Conservation (phyloP, 2,797 vertebrate genomes). For the Mycteria americana region DNA sequence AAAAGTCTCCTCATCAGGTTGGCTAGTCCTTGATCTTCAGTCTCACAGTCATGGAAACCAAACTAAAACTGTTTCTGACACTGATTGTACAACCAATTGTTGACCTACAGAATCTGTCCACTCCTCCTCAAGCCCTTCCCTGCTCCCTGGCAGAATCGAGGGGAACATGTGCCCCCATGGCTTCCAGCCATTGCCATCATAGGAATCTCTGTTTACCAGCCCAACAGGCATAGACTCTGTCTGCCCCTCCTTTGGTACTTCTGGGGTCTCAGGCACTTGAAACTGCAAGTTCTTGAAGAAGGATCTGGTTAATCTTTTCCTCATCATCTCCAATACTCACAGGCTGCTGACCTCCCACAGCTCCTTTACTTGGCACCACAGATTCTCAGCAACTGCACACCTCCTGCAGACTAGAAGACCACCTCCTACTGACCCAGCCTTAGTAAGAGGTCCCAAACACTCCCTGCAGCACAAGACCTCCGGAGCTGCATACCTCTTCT, state of each 20-base stretch:
- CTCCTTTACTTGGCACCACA: neutral
- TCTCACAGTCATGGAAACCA: neutral
- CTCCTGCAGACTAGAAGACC: neutral
- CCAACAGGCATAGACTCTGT: neutral
- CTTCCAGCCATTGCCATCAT: neutral
- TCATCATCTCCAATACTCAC: neutral
- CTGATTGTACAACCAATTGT: neutral
- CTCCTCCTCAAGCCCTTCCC: neutral
- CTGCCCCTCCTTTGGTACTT: neutral
- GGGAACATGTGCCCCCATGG: neutral
- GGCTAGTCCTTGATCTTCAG: neutral
- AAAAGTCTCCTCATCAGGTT: neutral
- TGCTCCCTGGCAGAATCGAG: neutral
- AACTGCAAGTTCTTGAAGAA: neutral
- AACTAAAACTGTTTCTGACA: neutral
- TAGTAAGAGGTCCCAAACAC: neutral
- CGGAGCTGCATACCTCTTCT: neutral
- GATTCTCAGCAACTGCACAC: neutral
- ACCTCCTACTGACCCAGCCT: neutral
- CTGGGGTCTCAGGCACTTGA: neutral
- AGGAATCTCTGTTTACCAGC: neutral
- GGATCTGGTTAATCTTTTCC: neutral
- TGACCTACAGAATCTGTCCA: neutral
- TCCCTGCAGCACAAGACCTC: neutral
- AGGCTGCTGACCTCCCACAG: neutral